Evolutionary conservation across 1,140 invertebrate species (phyloP), one percentile per base, ranked within the genome.

Genomic region (Ectropis grisescens): DNA sequence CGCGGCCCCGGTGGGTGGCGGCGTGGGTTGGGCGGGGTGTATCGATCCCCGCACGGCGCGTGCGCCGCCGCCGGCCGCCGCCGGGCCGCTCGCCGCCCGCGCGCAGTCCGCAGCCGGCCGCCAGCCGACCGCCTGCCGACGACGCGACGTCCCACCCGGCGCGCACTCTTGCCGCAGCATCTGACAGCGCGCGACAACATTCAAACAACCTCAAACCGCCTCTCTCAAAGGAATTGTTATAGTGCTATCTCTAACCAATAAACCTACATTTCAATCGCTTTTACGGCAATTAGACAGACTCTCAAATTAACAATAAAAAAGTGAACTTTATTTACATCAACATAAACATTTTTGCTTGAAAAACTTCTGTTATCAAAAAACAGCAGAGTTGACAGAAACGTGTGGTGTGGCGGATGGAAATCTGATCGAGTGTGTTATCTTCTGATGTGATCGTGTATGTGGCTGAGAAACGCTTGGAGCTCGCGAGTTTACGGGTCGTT

Each of bases 1-100:
- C 25, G 30, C 38, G 33, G 49, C 44, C 50, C 40, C 43, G 29
- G 38, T 44, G 64, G 75, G 62, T 28, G 69, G 30, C 25, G 10
- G 42, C 11, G 61, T 52, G 58, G 74, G 61, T 50, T 40, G 78
- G 67, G 78, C 65, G 65, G 69, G 71, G 66, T 58, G 70, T 79
- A 82, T 82, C 71, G 78, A 82, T 79, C 69, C 54, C 47, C 33
- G 53, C 42, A 41, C 56, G 68, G 78, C 78, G 78, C 71, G 58
- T 72, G 76, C 74, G 67, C 66, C 37, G 53, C 58, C n/a, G n/a
- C n/a, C n/a, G 59, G 51, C 57, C 47, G 45, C 36, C 52, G 56
- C 43, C 45, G 51, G 61, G 53, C 58, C 51, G 55, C 59, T 51
- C 69, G 49, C 45, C 55, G 47, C 37, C 43, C 16, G 30, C 64